Evolutionary conservation across 2,113 vertebrate species (phyloP), one percentile per base, ranked within the genome.

Genomic region (Anhinga anhinga): DNA sequence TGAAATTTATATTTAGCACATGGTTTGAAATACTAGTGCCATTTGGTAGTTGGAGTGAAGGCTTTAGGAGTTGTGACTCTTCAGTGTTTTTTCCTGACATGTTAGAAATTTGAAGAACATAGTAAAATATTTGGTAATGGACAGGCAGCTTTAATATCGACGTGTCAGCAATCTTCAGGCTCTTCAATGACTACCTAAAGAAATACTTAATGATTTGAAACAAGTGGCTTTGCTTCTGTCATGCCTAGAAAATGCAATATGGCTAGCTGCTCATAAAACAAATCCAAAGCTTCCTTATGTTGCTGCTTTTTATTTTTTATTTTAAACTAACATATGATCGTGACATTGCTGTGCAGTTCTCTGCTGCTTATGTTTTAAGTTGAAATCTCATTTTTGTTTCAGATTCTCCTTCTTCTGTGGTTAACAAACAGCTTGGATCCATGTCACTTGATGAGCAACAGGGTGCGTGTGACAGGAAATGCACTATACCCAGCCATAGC

Each of bases 381-480:
- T 98, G 97, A 97, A 99, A 97, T 99, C 97, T 98, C 97, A 17
- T 99, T 99, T 99, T 99, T 99, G 98, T 99, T 99, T 98, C 99
- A 99, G 99, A 99, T 99, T 99, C 99, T 97, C 99, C 99, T 98
- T 99, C 99, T 97, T 99, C 99, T 98, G 99, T 99, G 98, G 99
- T 99, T 98, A 99, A 99, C 99, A 99, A 99, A 99, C 99, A 99
- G 98, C 99, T 99, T 98, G 99, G 99, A 99, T 99, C 99, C 99
- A 99, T 99, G 99, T 99, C 99, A 98, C 99, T 99, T 98, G 99
- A 99, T 96, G 99, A 99, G 98, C 99, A 98, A 98, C 99, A 99
- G 99, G 99, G 99, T 99, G 99, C 98, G 99, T 98, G 98, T 97
- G 93, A 97, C 97, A 98, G 97, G 98, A 97, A 97, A 98, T 97